Base-by-base conservation (phyloP, 2,888 invertebrate species). In the Apamea sordens region DNA sequence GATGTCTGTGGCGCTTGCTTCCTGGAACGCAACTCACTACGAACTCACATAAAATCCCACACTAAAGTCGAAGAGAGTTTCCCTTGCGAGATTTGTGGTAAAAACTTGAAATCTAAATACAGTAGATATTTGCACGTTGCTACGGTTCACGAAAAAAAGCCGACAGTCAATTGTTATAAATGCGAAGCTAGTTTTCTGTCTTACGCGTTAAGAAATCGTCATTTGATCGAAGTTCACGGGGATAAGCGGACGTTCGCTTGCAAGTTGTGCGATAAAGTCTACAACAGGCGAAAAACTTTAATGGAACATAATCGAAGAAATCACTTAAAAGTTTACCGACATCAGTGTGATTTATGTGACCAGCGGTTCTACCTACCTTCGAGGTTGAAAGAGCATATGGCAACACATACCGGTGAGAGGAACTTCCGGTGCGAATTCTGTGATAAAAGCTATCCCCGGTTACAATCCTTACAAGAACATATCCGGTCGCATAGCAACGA, bases 391-490 rank as follows among this genome's bases (percentile, higher is more conserved):
- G 95, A 97, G 8, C 97, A 97, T 71, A 96, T 97, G 94, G 95
- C 96, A 0, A 96, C 96, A 0, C 97, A 97, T 72, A 97, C 97
- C 0, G 96, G 97, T 0, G 97, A 97, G 41, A 95, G 97, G 85
- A 96, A 96, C 32, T 97, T 96, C 70, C 91, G 97, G 1, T 97
- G 97, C 83, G 96, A 97, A 32, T 95, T 96, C 68, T 97, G 97
- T 77, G 97, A 97, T 21, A 97, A 97, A 82, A 96, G 96, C 11
- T 97, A 97, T 80, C 97, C 97, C 0, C 94, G 97, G 21, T 91
- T 97, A 8, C 97, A 97, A 63, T 97, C 97, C 0, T 83, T 97
- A 24, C 97, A 97, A 2, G 97, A 97, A 10, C 97, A 97, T 88
- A 94, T 97, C 44, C 92, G 97, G 36, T 97, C 97, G 0, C 97